phyloP scores from a whole-genome alignment of 2,888 invertebrate genomes.

The Melanargia galathea region DNA sequence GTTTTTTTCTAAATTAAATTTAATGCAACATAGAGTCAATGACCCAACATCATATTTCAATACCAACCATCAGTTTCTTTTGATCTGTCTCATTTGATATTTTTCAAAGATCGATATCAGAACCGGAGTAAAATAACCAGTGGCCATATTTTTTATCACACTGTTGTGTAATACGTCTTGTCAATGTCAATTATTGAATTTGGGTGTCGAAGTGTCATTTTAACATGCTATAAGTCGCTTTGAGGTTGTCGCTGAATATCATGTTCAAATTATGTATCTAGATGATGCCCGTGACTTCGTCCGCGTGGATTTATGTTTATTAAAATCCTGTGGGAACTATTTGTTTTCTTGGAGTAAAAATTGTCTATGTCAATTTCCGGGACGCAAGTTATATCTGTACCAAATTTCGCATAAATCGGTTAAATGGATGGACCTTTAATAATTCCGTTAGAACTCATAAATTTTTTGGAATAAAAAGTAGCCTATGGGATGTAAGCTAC shows the following conservation, averaged over 20 bases:
- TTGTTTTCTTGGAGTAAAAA: too few relatives aligned
- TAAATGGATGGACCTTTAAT: too few relatives aligned
- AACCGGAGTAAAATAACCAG: neutral
- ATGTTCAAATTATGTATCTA: neutral
- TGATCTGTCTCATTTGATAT: neutral
- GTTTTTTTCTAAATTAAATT: neutral
- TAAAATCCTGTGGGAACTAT: too few relatives aligned
- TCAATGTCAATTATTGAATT: conserved; percentile 1
- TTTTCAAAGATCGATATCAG: conserved; percentile 5
- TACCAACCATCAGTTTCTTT: neutral
- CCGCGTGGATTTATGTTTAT: too few relatives aligned
- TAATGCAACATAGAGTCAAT: conserved; percentile 3
- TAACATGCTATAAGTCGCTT: neutral
- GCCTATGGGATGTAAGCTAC: too few relatives aligned
- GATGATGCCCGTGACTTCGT: too few relatives aligned
- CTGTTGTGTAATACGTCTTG: neutral
- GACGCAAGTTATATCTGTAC: too few relatives aligned
- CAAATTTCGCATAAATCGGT: too few relatives aligned
- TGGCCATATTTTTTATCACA: neutral
- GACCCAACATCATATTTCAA: conserved; percentile 2
- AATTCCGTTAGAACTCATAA: too few relatives aligned
- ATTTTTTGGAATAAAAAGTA: too few relatives aligned
- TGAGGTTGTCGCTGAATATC: neutral
- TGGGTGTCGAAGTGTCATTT: conserved; percentile 5
- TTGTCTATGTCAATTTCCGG: too few relatives aligned